Evolutionary conservation across 2,797 vertebrate genomes (phyloP).

Genomic region (Buphagus erythrorhynchus): DNA sequence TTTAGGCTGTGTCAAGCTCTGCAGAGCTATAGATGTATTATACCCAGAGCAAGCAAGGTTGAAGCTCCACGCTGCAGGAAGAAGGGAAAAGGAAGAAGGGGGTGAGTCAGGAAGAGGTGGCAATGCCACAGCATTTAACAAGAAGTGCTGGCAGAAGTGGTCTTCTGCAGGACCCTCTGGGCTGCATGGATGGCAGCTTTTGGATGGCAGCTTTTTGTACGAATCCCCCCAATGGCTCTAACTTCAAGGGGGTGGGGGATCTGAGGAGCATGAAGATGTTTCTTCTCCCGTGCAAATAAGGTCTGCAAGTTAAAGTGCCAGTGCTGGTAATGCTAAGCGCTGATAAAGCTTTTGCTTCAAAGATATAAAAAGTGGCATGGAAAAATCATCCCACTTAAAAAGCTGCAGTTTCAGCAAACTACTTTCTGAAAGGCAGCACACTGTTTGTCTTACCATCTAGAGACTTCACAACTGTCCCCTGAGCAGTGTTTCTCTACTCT

Average conservation of each 20-base stretch:
- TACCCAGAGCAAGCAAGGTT: neutral
- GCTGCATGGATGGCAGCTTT: neutral
- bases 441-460: neutral
- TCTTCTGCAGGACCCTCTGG: neutral
- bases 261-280: neutral
- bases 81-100: neutral
- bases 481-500: neutral
- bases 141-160: neutral
- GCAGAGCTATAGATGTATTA: neutral
- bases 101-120: neutral
- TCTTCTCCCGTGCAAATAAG: neutral
- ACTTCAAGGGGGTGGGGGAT: fast-evolving
- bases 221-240: neutral
- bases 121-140: neutral
- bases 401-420: neutral
- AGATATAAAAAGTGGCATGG: neutral
- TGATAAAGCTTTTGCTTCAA: neutral
- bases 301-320: neutral
- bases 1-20: neutral
- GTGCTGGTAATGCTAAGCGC: neutral
- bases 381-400: neutral
- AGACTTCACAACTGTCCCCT: neutral
- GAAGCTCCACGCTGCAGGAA: fast-evolving
- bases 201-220: no score
- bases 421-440: neutral